These are phyloP conservation scores for Copidosoma floridanum DNA, from an alignment of 1,140 invertebrate genomes.

Conservation along the genomic window DNA sequence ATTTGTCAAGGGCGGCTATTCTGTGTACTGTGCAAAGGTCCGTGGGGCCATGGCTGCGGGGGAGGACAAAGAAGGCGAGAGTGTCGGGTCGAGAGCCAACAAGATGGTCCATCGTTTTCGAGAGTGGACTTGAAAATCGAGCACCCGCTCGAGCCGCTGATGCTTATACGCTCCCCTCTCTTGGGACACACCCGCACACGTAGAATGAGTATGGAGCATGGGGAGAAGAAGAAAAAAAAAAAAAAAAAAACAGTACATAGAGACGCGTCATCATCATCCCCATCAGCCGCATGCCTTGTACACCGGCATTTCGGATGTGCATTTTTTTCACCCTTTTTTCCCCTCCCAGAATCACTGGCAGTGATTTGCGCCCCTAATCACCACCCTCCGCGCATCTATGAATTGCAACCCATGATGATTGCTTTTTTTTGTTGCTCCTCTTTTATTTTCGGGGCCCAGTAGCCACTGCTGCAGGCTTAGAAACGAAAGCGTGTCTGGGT, in stretches of 20 bases:
- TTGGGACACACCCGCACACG: neutral
- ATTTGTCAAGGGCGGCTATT: constrained; percentile 52
- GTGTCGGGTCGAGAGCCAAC: constrained; percentile 30
- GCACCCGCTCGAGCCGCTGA: constrained; percentile 36
- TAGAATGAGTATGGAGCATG: constrained; percentile 32
- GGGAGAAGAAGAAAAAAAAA: constrained; percentile 35
- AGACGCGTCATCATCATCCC: constrained; percentile 43
- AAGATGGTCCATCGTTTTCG: constrained; percentile 30
- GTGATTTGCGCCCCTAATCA: constrained; percentile 1
- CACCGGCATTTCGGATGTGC: neutral
- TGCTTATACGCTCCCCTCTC: neutral
- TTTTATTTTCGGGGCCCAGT: constrained; percentile 6
- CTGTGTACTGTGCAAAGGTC: no score
- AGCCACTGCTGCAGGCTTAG: no score
- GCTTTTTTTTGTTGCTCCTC: neutral
- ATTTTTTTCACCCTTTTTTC: neutral
- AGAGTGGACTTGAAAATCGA: constrained; percentile 45
- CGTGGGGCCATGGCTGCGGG: no score
- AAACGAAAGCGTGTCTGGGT: no score
- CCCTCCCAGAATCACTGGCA: neutral
- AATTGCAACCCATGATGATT: constrained; percentile 20
- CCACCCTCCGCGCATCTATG: neutral
- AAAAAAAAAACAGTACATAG: no score
- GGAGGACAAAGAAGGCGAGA: constrained; percentile 8
- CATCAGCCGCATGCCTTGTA: constrained; percentile 8